phyloP scores from a whole-genome alignment of 1,140 invertebrate species.

The Pararge aegeria region DNA sequence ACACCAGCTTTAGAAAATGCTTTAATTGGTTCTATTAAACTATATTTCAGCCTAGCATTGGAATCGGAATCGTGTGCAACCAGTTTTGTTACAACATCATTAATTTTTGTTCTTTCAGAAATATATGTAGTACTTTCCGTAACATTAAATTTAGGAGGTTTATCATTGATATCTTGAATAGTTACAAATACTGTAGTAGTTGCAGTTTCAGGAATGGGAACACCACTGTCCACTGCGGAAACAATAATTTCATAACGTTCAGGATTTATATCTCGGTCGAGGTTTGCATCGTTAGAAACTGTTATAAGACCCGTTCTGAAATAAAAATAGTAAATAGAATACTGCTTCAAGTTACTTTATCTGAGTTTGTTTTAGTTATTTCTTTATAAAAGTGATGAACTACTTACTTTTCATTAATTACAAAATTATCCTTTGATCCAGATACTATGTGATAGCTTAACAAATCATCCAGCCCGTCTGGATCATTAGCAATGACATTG shows the following conservation, averaged over 20 bases:
- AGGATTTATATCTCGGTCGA: slow-evolving; percentile 85
- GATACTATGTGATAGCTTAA: slow-evolving; percentile 86
- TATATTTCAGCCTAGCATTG: slow-evolving; percentile 85
- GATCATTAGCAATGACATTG: slow-evolving; percentile 86
- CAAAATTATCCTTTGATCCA: slow-evolving; percentile 90
- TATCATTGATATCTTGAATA: slow-evolving; percentile 91
- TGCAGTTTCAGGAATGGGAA: slow-evolving; percentile 87
- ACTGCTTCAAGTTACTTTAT: too few relatives aligned
- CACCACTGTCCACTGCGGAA: slow-evolving; percentile 85
- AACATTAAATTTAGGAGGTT: slow-evolving; percentile 87
- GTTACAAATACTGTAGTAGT: slow-evolving; percentile 87
- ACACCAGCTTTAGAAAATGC: slow-evolving; percentile 89
- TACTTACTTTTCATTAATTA: slow-evolving; percentile 85
- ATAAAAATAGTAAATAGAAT: too few relatives aligned
- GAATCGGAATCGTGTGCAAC: slow-evolving; percentile 86
- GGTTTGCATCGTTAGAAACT: slow-evolving; percentile 85
- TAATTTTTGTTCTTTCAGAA: slow-evolving; percentile 85
- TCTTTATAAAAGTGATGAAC: background rate
- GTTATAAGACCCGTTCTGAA: slow-evolving; percentile 85
- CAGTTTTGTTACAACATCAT: slow-evolving; percentile 83
- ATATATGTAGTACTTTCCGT: slow-evolving; percentile 83
- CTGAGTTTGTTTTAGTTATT: too few relatives aligned
- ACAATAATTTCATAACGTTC: slow-evolving; percentile 86
- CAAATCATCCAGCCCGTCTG: slow-evolving; percentile 86
- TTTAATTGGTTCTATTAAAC: slow-evolving; percentile 84